Conservation (phyloP, 2,888 invertebrate species). For the Scaeva pyrastri region DNA sequence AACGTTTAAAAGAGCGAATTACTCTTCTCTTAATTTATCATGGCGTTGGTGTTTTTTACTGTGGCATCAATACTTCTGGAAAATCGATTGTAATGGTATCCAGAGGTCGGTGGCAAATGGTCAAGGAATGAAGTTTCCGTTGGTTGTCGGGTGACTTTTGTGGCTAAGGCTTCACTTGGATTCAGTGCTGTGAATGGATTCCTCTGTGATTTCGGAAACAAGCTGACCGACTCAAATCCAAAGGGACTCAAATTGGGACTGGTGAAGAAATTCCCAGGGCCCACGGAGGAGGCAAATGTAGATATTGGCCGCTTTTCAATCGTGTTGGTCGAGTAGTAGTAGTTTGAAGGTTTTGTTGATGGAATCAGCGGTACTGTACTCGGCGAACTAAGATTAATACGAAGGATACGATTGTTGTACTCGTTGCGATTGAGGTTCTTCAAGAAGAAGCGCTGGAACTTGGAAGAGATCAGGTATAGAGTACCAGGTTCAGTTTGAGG, state of each 20-base stretch:
- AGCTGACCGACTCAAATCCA: constrained; percentile 79
- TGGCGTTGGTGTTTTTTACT: constrained; percentile 38
- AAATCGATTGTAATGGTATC: constrained; percentile 54
- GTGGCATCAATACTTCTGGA: constrained; percentile 12
- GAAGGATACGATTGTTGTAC: constrained; percentile 90
- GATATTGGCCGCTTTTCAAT: constrained; percentile 62
- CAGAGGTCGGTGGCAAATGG: constrained; percentile 77
- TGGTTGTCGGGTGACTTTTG: constrained; percentile 71
- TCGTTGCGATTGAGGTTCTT: constrained; percentile 88
- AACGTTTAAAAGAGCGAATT: constrained; percentile 14
- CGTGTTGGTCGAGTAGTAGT: constrained; percentile 54
- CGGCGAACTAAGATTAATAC: constrained; percentile 83
- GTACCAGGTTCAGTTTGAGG: constrained; percentile 88
- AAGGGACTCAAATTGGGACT: constrained; percentile 78
- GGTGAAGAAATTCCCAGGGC: constrained; percentile 77
- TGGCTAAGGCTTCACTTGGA: constrained; percentile 81
- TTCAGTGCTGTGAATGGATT: constrained; percentile 83
- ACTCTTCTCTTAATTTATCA: constrained; percentile 39
- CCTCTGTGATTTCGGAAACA: constrained; percentile 79
- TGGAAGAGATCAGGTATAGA: constrained; percentile 90
- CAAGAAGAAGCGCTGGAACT: constrained; percentile 92
- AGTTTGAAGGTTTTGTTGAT: constrained; percentile 25
- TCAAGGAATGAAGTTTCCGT: constrained; percentile 79
- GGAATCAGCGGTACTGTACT: constrained; percentile 23
- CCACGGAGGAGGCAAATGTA: constrained; percentile 53